A percentile compares a stretch with the other conserved stretches of the same genome.
These are phyloP conservation scores for Microctonus aethiopoides DNA, from an alignment of 2,888 invertebrate species.

Conservation along the genomic window DNA sequence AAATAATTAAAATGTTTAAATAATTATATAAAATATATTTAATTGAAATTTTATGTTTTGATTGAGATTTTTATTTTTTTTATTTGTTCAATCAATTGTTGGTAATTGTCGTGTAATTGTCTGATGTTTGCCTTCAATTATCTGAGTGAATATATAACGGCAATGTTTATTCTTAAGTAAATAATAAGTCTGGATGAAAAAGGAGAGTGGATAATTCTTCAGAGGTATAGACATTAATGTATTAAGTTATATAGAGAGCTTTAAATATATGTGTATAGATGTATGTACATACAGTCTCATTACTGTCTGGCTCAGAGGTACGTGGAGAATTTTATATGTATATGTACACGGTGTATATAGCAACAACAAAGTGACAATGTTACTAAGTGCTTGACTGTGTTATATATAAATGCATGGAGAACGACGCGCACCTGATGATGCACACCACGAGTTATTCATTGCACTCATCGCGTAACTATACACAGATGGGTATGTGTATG, in stretches of 20 bases:
- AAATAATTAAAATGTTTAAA: neutral
- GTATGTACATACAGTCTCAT: too few species aligned
- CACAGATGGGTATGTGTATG: too few species aligned
- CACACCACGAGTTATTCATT: constrained; percentile 14
- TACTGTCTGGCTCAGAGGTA: too few species aligned
- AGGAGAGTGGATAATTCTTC: too few species aligned
- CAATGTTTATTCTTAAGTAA: neutral
- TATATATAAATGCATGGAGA: constrained; percentile 37
- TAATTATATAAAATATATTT: neutral
- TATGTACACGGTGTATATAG: neutral
- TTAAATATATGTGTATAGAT: constrained; percentile 34
- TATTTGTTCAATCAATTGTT: neutral
- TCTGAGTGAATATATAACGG: constrained; percentile 18
- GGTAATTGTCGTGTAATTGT: neutral
- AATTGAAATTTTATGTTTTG: neutral
- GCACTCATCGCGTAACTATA: constrained; percentile 19
- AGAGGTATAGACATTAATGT: too few species aligned
- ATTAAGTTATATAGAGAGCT: too few species aligned
- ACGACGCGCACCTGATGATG: constrained; percentile 43
- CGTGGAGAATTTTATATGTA: too few species aligned
- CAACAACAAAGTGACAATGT: constrained; percentile 41
- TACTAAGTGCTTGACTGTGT: constrained; percentile 57
- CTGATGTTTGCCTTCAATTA: constrained; percentile 37
- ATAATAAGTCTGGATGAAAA: constrained; percentile 22
- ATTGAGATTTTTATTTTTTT: neutral